phyloP scores from a whole-genome alignment of 2,888 invertebrate species.

The Andrena camellia region DNA sequence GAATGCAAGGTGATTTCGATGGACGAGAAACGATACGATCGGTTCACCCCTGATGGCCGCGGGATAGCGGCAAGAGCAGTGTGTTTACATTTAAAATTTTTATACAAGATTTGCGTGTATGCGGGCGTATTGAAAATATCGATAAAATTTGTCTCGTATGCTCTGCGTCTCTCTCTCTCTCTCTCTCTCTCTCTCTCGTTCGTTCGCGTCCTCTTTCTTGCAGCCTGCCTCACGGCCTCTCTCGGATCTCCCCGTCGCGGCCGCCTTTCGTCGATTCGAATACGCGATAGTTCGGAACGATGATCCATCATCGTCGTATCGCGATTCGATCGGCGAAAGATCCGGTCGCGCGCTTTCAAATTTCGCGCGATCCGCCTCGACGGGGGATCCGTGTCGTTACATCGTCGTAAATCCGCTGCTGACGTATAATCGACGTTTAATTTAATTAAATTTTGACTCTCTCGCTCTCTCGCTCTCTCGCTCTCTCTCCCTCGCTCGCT shows the following conservation, averaged over 20 bases:
- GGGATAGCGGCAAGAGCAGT: constrained; percentile 69
- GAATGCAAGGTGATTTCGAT: neutral
- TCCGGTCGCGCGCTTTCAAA: constrained; percentile 28
- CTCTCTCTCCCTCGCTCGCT: neutral
- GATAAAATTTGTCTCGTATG: constrained; percentile 76
- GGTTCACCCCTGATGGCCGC: constrained; percentile 20
- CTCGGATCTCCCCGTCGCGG: neutral
- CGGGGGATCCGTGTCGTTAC: constrained; percentile 33
- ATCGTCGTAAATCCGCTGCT: constrained; percentile 38
- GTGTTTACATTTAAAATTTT: constrained; percentile 74
- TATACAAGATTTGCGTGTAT: constrained; percentile 78
- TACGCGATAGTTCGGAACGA: constrained; percentile 31
- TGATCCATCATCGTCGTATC: constrained; percentile 49
- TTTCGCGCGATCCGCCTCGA: constrained; percentile 29
- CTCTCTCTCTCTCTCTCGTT: constrained; percentile 48
- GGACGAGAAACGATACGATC: constrained; percentile 34
- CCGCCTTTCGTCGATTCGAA: constrained; percentile 41
- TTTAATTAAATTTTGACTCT: constrained; percentile 54
- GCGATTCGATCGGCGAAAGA: constrained; percentile 50
- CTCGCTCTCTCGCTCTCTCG: constrained; percentile 2
- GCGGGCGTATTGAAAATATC: constrained; percentile 83
- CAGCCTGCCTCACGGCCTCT: constrained; percentile 27
- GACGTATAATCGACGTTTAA: constrained; percentile 53
- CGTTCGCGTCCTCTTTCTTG: constrained; percentile 21
- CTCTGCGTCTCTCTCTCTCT: constrained; percentile 54